Base-by-base conservation (phyloP, 2,888 invertebrate species). In the Alviniconcha strummeri region DNA sequence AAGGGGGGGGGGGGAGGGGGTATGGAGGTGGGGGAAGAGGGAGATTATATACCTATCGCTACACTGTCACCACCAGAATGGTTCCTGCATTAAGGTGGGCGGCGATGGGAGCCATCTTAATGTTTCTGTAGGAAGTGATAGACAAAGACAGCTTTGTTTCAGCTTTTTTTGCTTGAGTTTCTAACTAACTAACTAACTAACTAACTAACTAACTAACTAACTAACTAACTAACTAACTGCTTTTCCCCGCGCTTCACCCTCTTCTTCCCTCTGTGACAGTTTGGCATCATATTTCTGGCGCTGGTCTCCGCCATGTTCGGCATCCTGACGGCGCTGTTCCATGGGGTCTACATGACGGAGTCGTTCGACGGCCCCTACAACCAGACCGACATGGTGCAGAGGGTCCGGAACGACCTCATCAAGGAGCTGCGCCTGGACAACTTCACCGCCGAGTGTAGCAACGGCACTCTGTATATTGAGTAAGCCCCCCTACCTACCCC, bases 281-380 rank as follows among this genome's bases (percentile, higher is more conserved):
- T 82, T 19, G 80, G 67, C 17, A 82, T 85, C 57, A 9, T 85
- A 15, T 83, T 60, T 13, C 67, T 86, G 80, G 79, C 78, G 19
- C 19, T 81, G 13, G 75, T 85, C 11, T 84, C 86, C 0, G 74
- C 84, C 19, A 64, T 83, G 19, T 87, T 90, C 71, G 91, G 91
- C 5, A 84, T 90, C 2, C 87, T 91, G 8, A 89, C 90, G 0
- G 87, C 90, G 0, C 84, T 91, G 74, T 88, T 87, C 67, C 87
- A 88, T 80, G 89, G 91, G 17, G 90, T 91, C 4, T 89, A 89
- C 80, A 69, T 83, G 19, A 80, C 54, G 13, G 72, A 75, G 17
- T 17, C 71, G 17, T 64, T 67, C 15, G 13, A 36, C 60, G 57
- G 71, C n/a, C 55, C 7, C 64, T 11, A 19, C 57, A 78, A 67